phyloP scores from a whole-genome alignment of 1,140 invertebrate species.

The Calephelis nemesis region DNA sequence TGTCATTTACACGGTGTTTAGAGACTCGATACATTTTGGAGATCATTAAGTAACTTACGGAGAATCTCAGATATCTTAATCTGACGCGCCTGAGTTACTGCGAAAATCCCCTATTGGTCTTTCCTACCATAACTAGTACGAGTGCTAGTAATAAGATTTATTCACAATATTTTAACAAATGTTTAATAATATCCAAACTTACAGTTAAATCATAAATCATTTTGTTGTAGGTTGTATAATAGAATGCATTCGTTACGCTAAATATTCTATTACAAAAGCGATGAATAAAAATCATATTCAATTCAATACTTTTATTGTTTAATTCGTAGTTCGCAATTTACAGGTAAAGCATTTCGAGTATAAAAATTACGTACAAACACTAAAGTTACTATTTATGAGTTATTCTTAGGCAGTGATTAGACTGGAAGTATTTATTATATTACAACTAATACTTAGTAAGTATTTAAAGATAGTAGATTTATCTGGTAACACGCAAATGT shows the following conservation, averaged over 20 bases:
- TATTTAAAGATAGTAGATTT: slow-evolving; percentile 26
- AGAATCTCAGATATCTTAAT: too few species aligned
- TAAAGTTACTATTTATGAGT: slow-evolving; percentile 53
- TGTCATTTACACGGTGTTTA: too few species aligned
- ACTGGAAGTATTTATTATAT: slow-evolving; percentile 49
- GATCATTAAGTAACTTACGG: too few species aligned
- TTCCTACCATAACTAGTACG: too few species aligned
- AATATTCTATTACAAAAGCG: slow-evolving; percentile 34
- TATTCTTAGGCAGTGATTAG: slow-evolving; percentile 70
- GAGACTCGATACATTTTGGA: too few species aligned
- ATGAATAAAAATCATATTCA: slow-evolving; percentile 41
- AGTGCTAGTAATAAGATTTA: too few species aligned
- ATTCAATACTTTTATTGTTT: slow-evolving; percentile 66
- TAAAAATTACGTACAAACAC: slow-evolving; percentile 50
- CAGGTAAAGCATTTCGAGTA: slow-evolving; percentile 68
- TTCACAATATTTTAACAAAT: too few species aligned
- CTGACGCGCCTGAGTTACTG: too few species aligned
- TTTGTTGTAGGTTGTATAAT: too few species aligned
- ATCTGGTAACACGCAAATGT: slow-evolving; percentile 67
- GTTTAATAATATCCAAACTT: too few species aligned
- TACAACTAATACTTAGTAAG: slow-evolving; percentile 26
- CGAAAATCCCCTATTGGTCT: too few species aligned
- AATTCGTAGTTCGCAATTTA: slow-evolving; percentile 74
- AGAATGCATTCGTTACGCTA: not conserved
- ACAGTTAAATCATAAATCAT: too few species aligned